These are phyloP conservation scores for Acleris emargana DNA, from an alignment of 2,888 invertebrate species.

Conservation along the genomic window DNA sequence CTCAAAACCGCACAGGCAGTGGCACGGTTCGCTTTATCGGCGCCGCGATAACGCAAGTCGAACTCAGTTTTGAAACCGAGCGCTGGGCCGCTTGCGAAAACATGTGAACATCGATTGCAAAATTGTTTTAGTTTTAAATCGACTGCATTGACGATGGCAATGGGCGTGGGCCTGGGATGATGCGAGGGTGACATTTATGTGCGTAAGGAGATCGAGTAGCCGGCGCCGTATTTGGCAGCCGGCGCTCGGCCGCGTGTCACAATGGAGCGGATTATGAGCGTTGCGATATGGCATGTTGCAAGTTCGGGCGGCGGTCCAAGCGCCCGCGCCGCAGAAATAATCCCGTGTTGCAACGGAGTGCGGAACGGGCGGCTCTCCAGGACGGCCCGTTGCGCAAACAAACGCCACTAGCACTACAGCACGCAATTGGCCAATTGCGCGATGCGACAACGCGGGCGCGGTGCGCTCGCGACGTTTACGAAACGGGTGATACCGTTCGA, in stretches of 20 bases:
- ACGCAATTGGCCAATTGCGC: conserved; percentile 71
- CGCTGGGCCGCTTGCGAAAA: conserved; percentile 83
- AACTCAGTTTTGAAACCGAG: conserved; percentile 79
- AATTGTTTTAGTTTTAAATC: conserved; percentile 82
- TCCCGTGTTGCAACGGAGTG: conserved; percentile 82
- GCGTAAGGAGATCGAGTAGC: conserved; percentile 70
- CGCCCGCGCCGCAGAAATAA: conserved; percentile 76
- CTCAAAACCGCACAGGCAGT: conserved; percentile 73
- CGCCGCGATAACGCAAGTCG: conserved; percentile 80
- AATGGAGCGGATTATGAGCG: conserved; percentile 80
- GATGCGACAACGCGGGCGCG: conserved; percentile 50
- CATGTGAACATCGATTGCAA: conserved; percentile 83
- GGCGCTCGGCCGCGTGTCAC: conserved; percentile 71
- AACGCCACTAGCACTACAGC: conserved; percentile 53
- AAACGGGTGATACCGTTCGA: conserved; percentile 68
- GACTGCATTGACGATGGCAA: conserved; percentile 64
- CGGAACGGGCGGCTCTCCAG: conserved; percentile 79
- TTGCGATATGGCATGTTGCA: conserved; percentile 83
- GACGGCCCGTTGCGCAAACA: conserved; percentile 71
- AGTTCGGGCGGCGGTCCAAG: conserved; percentile 80
- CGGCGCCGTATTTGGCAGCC: conserved; percentile 73
- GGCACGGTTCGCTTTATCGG: conserved; percentile 78
- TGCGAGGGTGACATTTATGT: conserved; percentile 56
- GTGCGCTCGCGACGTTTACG: conserved; percentile 58
- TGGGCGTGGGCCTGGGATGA: conserved; percentile 44